Conservation (phyloP, 2,113 vertebrate species). For the Tamias sibiricus region DNA sequence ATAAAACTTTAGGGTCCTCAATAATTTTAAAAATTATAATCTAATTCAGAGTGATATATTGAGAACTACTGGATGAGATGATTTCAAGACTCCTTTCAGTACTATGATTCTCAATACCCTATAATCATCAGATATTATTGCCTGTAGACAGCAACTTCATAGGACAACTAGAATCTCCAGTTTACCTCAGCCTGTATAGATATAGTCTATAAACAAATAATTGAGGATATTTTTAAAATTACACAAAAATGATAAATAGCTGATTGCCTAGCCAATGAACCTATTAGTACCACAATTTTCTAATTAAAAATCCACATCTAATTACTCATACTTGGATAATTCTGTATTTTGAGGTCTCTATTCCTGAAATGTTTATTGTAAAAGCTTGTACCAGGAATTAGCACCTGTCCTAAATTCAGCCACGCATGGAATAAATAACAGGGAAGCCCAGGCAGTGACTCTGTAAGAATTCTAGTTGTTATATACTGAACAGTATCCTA, state of each 20-base stretch:
- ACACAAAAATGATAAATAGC: conserved; percentile 49
- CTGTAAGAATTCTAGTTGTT: conserved; percentile 22
- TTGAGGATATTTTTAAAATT: conserved; percentile 4
- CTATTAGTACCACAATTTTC: background rate
- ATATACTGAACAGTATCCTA: background rate
- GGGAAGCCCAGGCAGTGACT: background rate
- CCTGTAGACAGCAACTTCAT: background rate
- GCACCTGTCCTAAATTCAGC: background rate
- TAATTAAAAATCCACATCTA: background rate
- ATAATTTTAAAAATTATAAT: background rate
- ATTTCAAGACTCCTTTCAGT: background rate
- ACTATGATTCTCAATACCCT: background rate
- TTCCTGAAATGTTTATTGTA: conserved; percentile 41
- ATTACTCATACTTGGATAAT: background rate
- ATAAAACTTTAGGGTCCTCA: background rate
- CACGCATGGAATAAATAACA: background rate
- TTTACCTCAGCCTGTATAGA: background rate
- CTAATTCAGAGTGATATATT: background rate
- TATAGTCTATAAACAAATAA: background rate
- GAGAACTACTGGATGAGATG: background rate
- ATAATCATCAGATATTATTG: background rate
- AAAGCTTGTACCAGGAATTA: background rate
- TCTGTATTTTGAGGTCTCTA: background rate
- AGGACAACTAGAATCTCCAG: background rate
- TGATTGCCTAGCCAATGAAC: background rate